These are phyloP conservation scores for Agrotis clavis DNA, from an alignment of 2,888 invertebrate species.

Conservation along the genomic window DNA sequence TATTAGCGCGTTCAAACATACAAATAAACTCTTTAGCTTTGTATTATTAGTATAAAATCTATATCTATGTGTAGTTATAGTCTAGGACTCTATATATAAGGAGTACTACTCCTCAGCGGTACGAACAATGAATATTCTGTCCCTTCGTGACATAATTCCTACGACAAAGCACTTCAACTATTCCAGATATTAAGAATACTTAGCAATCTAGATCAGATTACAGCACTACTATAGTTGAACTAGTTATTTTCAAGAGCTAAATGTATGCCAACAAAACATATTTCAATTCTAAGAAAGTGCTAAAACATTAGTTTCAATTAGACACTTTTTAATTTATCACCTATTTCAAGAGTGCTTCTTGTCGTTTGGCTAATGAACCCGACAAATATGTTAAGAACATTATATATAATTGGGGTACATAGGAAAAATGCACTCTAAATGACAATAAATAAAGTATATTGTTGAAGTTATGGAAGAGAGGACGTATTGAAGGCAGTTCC, in stretches of 20 bases:
- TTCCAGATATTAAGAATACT: slow-evolving; percentile 14
- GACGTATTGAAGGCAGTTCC: no score
- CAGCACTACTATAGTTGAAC: slow-evolving; percentile 24
- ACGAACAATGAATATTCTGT: background rate
- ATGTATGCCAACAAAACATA: slow-evolving; percentile 54
- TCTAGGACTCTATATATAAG: background rate
- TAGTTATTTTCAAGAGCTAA: slow-evolving; percentile 39
- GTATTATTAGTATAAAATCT: no score
- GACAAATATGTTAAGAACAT: background rate
- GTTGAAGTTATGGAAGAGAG: no score
- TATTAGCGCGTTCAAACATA: no score
- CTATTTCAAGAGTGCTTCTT: slow-evolving; percentile 8
- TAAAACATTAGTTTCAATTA: slow-evolving; percentile 36
- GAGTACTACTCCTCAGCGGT: background rate
- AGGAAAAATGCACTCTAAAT: background rate
- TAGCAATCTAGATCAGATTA: slow-evolving; percentile 45
- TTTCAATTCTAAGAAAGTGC: slow-evolving; percentile 37
- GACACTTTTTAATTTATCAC: slow-evolving; percentile 27
- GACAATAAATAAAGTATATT: background rate
- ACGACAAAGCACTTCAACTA: slow-evolving; percentile 31
- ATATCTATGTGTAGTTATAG: background rate
- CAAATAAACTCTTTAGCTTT: no score
- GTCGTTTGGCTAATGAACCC: slow-evolving; percentile 9
- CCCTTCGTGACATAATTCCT: background rate
- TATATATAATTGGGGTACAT: background rate